These are phyloP conservation scores for Trichopria drosophilae DNA, from an alignment of 2,888 invertebrate species.

Conservation along the genomic window DNA sequence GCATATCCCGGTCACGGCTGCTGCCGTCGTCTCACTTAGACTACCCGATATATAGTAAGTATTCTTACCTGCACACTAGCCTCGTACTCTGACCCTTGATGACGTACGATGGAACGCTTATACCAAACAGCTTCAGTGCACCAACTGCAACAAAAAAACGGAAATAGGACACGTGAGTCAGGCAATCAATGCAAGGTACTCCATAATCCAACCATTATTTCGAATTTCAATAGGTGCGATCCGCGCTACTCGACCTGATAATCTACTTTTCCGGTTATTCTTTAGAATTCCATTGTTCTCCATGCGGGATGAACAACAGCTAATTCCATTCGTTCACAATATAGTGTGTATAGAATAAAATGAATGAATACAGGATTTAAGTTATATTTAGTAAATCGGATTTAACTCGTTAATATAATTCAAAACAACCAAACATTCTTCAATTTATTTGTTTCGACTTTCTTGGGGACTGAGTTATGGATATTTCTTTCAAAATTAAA, in stretches of 20 bases:
- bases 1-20: slow-evolving; percentile 12
- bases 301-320: no score
- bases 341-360: no score
- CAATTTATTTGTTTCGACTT: no score
- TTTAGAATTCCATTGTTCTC: no score
- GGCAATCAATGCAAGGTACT: slow-evolving; percentile 27
- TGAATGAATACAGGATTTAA: no score
- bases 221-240: slow-evolving; percentile 11
- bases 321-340: no score
- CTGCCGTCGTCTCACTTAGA: neutral
- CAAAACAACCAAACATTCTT: no score
- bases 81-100: slow-evolving; percentile 56
- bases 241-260: slow-evolving; percentile 17
- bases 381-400: no score
- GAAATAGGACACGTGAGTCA: slow-evolving; percentile 28
- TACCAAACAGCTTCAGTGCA: slow-evolving; percentile 55
- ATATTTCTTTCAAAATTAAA: no score
- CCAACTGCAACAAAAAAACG: slow-evolving; percentile 54
- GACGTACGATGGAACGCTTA: slow-evolving; percentile 58
- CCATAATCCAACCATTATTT: slow-evolving; percentile 18
- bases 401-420: no score
- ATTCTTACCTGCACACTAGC: slow-evolving; percentile 59
- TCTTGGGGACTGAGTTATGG: no score
- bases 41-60: no score
- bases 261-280: slow-evolving; percentile 20